A percentile compares a stretch with the other conserved stretches of the same genome.
Evolutionary conservation across 1,140 invertebrate species (phyloP).

Genomic region (Drosophila punjabiensis): DNA sequence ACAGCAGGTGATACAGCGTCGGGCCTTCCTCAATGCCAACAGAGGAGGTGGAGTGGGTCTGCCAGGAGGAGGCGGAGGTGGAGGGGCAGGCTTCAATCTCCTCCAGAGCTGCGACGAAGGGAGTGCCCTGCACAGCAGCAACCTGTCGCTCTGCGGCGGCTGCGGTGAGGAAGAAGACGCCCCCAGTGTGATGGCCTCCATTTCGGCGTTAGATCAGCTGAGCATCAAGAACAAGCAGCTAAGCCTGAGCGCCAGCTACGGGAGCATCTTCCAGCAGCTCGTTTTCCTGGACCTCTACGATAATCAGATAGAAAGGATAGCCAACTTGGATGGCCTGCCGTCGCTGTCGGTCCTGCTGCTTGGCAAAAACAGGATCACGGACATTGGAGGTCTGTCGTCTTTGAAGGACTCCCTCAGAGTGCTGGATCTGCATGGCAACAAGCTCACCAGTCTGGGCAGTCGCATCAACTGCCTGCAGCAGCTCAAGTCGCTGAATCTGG

Average conservation of each 20-base stretch:
- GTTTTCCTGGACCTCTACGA: constrained; percentile 97
- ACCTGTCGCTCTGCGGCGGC: constrained; percentile 49
- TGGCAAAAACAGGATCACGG: constrained; percentile 93
- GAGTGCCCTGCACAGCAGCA: constrained; percentile 52
- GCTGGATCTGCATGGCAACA: constrained; percentile 96
- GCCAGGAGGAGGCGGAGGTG: neutral
- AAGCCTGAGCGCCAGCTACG: constrained; percentile 69
- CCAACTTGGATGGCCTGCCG: constrained; percentile 90
- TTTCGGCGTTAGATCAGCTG: constrained; percentile 57
- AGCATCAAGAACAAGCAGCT: constrained; percentile 82
- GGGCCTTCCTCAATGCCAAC: constrained; percentile 56
- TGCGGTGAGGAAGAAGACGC: constrained; percentile 62
- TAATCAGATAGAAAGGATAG: constrained; percentile 95
- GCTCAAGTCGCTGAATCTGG: constrained; percentile 95
- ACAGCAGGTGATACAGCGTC: constrained; percentile 64
- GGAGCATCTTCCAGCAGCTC: constrained; percentile 89
- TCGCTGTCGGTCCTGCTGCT: constrained; percentile 94
- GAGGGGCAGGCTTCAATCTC: constrained; percentile 22
- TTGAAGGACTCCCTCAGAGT: constrained; percentile 86
- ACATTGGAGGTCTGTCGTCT: constrained; percentile 80
- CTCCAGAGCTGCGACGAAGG: constrained; percentile 69
- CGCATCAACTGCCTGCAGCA: constrained; percentile 88
- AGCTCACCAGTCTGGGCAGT: constrained; percentile 88
- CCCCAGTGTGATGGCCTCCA: constrained; percentile 36
- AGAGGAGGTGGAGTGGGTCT: constrained; percentile 13